Evolutionary conservation across 1,140 invertebrate species (phyloP), one percentile per base, ranked within the genome.

Genomic region (Zaprionus capensis): DNA sequence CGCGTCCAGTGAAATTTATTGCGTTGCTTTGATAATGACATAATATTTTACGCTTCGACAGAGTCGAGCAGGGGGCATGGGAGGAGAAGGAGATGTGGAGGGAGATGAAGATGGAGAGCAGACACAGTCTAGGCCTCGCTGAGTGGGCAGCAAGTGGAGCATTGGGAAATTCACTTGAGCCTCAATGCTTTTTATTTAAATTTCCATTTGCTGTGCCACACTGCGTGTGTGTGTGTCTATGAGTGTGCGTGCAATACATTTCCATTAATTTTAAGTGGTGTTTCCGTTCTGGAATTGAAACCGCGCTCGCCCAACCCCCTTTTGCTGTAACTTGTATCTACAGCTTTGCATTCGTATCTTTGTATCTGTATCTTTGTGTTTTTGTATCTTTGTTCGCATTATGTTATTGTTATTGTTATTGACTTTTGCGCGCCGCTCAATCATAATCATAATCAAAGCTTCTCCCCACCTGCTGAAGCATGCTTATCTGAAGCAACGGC

Each of bases 31-130:
- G 82, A 90, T 91, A 91, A 91, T 90, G 88, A 85, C 80, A 91
- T 87, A 91, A 91, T 91, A 90, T 91, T 91, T 91, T 85, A 91
- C 90, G 88, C 88, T 91, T 91, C 88, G 88, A 81, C 80, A 78
- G 70, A 80, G 69, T 20, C 58, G 20, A 22, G 17, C 41, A 17
- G 20, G 46, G 12, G 46, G n/a, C 3, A 38, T 20, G 26, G 34
- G 7, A n/a, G 7, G 2, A 34, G 22, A 28, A 31, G 9, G 31
- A 20, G 31, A 57, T 12, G 22, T 24, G 1, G 20, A 22, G 28
- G 31, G 17, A 38, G 31, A 15, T n/a, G 26, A 12, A 44, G 38
- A 56, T 31, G 22, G 36, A 53, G 65, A 49, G 59, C 17, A 7
- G 49, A 9, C n/a, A 17, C n/a, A 17, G n/a, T 31, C 9, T 34